A percentile compares a stretch with the other conserved stretches of the same genome.
Conservation (phyloP, 2,888 invertebrate species). For the Azorinus chamasolen region DNA sequence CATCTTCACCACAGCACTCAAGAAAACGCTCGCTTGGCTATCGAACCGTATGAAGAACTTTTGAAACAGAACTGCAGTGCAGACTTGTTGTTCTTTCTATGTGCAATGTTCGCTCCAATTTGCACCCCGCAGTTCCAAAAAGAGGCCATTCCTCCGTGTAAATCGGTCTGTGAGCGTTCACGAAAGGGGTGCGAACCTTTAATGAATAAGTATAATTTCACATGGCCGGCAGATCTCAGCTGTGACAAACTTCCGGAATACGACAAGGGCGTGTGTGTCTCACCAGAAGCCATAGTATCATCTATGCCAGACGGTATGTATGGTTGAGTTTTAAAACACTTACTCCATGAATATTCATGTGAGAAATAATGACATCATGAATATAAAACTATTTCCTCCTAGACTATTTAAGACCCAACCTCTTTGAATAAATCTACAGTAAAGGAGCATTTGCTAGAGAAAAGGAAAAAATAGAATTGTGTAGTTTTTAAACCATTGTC, state of each 20-base stretch:
- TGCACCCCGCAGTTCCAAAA: conserved; percentile 81
- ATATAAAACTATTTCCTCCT: too few relatives aligned
- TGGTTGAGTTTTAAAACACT: too few relatives aligned
- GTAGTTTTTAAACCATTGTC: too few relatives aligned
- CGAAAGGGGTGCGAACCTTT: conserved; percentile 80
- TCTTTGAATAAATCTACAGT: too few relatives aligned
- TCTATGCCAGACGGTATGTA: conserved; percentile 69
- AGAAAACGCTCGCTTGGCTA: conserved; percentile 79
- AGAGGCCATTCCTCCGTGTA: conserved; percentile 82
- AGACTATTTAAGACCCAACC: too few relatives aligned
- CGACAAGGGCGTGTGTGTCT: conserved; percentile 81
- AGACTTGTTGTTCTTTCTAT: conserved; percentile 81
- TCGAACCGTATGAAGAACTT: conserved; percentile 80
- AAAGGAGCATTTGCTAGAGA: too few relatives aligned
- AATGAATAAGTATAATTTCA: conserved; percentile 79
- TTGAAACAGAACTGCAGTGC: conserved; percentile 80
- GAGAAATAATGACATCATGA: too few relatives aligned
- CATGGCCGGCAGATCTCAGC: conserved; percentile 81
- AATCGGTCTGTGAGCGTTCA: conserved; percentile 80
- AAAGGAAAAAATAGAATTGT: too few relatives aligned
- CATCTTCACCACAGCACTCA: conserved; percentile 82
- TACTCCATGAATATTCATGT: too few relatives aligned
- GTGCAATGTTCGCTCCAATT: conserved; percentile 83
- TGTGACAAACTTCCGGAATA: conserved; percentile 80
- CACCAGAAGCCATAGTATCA: conserved; percentile 80